These are phyloP conservation scores for Crax fasciolata DNA, from an alignment of 2,797 vertebrate genomes.

Conservation along the genomic window DNA sequence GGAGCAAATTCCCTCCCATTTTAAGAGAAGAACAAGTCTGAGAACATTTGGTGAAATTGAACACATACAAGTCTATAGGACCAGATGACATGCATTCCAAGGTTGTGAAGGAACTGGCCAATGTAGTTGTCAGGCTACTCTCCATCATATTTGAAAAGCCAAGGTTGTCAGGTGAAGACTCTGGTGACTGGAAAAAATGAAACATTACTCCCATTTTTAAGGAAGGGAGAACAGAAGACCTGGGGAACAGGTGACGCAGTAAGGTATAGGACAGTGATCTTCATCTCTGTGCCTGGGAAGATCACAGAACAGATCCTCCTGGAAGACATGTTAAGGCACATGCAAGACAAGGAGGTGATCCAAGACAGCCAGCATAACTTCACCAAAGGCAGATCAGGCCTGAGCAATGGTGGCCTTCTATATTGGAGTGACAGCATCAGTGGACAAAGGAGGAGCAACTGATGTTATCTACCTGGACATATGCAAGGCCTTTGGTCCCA, in stretches of 20 bases:
- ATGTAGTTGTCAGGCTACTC: not conserved
- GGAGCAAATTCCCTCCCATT: not conserved
- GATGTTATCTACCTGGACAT: not conserved
- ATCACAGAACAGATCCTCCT: not conserved
- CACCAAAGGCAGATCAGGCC: not conserved
- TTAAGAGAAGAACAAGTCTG: not conserved
- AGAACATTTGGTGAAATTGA: not conserved
- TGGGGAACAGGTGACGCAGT: too few relatives aligned
- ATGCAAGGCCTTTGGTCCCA: not conserved
- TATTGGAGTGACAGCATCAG: not conserved
- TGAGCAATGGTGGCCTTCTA: not conserved
- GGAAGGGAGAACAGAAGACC: not conserved
- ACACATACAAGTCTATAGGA: not conserved
- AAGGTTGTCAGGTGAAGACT: not conserved
- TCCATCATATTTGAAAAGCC: not conserved
- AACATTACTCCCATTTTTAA: not conserved
- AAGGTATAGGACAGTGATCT: not conserved
- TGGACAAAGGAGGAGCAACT: not conserved
- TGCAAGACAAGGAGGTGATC: not conserved
- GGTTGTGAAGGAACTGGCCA: not conserved
- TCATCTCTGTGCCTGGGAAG: not conserved
- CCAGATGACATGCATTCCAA: not conserved
- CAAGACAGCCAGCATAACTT: not conserved
- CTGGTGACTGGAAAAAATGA: not conserved
- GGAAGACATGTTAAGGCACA: not conserved